Percentiles rank a stretch among this genome's conserved stretches.
These are phyloP conservation scores for Trinectes maculatus DNA, from an alignment of 2,113 vertebrate species.

Conservation along the genomic window DNA sequence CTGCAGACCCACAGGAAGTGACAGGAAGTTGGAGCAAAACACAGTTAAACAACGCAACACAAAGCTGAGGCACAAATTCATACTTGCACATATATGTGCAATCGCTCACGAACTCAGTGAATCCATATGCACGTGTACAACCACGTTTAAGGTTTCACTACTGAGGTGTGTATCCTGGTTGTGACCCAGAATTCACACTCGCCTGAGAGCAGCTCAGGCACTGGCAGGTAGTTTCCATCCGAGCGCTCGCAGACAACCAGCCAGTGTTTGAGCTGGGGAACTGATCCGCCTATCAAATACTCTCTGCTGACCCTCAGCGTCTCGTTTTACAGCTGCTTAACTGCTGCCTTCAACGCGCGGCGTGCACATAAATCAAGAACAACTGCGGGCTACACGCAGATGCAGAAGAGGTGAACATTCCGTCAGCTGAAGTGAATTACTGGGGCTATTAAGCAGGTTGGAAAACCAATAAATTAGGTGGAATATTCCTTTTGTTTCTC, in stretches of 20 bases:
- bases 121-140: conserved; percentile 6
- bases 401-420: neutral
- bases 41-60: neutral
- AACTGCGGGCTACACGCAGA: conserved; percentile 3
- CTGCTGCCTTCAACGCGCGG: conserved; percentile 27
- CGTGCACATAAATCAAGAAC: conserved; percentile 26
- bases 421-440: neutral
- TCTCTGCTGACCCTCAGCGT: conserved; percentile 44
- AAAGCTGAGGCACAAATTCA: neutral
- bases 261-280: conserved; percentile 51
- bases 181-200: conserved; percentile 31
- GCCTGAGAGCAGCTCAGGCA: neutral
- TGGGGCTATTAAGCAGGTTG: neutral
- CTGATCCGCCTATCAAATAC: conserved; percentile 52
- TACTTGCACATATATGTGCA: conserved; percentile 6
- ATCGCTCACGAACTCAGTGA: neutral
- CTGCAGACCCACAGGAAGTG: conserved; percentile 13
- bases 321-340: conserved; percentile 17
- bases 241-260: conserved; percentile 57
- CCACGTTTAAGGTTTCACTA: conserved; percentile 15
- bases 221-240: conserved; percentile 49
- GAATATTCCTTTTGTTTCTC: neutral
- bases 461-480: neutral
- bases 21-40: neutral
- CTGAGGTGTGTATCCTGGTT: conserved; percentile 47